Percentiles rank a stretch among this genome's conserved stretches.
Conservation (phyloP, 2,888 invertebrate genomes). For the Pyrrhia umbra region DNA sequence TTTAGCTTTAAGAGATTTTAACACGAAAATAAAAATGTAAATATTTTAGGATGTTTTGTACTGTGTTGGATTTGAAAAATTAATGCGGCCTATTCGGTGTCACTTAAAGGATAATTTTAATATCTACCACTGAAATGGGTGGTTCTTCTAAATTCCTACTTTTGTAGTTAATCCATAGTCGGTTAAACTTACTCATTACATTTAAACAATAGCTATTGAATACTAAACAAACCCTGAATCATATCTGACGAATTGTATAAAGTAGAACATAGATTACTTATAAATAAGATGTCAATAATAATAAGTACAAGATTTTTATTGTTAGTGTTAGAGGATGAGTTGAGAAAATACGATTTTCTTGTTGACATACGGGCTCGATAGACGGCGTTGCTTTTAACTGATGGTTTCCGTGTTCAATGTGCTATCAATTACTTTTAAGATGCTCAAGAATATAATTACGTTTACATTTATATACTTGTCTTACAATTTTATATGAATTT, state of each 20-base stretch:
- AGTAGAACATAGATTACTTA: conserved; percentile 48
- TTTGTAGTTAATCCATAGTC: conserved; percentile 52
- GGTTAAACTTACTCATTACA: conserved; percentile 32
- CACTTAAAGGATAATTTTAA: conserved; percentile 38
- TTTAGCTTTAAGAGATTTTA: conserved; percentile 61
- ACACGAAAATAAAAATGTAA: conserved; percentile 63
- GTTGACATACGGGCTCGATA: conserved; percentile 9
- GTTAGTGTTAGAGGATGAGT: conserved; percentile 33
- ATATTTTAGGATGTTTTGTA: conserved; percentile 72
- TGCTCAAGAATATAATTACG: conserved; percentile 45
- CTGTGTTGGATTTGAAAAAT: conserved; percentile 66
- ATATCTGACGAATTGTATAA: conserved; percentile 63
- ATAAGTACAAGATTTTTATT: conserved; percentile 64
- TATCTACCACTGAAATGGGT: conserved; percentile 11
- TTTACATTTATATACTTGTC: conserved; percentile 34
- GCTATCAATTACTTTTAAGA: conserved; percentile 31
- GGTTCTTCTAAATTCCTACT: conserved; percentile 34
- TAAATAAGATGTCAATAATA: conserved; percentile 51
- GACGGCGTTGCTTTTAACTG: conserved; percentile 28
- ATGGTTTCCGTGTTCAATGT: conserved; percentile 16
- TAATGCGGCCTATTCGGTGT: conserved; percentile 63
- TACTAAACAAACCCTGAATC: conserved; percentile 50
- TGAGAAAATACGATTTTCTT: conserved; percentile 39
- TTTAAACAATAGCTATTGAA: conserved; percentile 46
- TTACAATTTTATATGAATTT: conserved; percentile 25